Conservation (phyloP, 1,140 invertebrate genomes). For the Conus ventricosus region DNA sequence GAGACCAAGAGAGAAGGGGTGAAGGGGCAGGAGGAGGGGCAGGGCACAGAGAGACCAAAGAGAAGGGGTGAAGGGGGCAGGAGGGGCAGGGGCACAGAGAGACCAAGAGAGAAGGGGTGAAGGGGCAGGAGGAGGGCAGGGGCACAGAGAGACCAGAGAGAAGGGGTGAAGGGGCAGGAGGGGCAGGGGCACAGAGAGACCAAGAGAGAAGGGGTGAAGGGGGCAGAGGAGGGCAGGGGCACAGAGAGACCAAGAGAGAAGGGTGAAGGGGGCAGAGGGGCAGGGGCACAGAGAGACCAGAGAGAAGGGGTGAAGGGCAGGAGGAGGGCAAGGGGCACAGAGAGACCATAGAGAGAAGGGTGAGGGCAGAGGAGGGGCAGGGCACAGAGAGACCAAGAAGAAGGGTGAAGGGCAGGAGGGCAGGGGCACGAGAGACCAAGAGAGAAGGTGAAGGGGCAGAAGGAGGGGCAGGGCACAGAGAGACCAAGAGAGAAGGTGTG, state of each 20-base stretch:
- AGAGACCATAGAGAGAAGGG: too few relatives aligned
- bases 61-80: too few relatives aligned
- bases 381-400: not conserved
- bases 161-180: too few relatives aligned
- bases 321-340: too few relatives aligned
- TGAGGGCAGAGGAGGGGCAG: not conserved
- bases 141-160: not conserved
- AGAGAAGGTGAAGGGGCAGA: not conserved
- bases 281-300: too few relatives aligned
- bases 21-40: too few relatives aligned
- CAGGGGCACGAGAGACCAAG: not conserved
- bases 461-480: not conserved
- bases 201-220: not conserved
- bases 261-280: not conserved
- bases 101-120: not conserved
- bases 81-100: not conserved
- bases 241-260: not conserved
- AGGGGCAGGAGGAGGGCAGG: not conserved
- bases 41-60: not conserved
- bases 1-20: not conserved
- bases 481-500: not conserved
- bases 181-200: not conserved
- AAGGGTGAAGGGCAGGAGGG: not conserved
- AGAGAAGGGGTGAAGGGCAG: too few relatives aligned
- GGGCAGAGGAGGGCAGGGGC: too few relatives aligned